A percentile compares a stretch with the other conserved stretches of the same genome.
Conservation (phyloP, 2,888 invertebrate species). For the Nematopogon swammerdamellus region DNA sequence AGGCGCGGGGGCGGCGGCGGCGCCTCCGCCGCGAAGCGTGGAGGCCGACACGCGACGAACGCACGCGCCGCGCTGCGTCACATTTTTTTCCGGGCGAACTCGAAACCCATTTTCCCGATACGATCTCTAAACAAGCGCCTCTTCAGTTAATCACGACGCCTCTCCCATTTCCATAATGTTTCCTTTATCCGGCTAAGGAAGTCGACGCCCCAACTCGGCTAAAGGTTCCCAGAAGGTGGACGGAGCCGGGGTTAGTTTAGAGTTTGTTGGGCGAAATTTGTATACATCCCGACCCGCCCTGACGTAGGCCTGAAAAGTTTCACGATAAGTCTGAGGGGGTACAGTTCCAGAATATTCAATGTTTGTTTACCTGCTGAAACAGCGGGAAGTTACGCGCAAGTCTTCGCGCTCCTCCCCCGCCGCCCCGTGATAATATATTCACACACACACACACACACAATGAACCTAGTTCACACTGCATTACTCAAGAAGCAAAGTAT, state of each 20-base stretch:
- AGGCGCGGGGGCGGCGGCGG: not conserved
- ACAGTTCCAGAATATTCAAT: not conserved
- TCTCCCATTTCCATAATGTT: slow-evolving; percentile 46
- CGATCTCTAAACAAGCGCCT: slow-evolving; percentile 12
- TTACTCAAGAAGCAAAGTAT: too few species aligned
- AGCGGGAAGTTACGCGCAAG: not conserved
- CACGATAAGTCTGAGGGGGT: not conserved
- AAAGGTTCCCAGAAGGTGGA: not conserved
- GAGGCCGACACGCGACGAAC: not conserved
- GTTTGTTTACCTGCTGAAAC: not conserved
- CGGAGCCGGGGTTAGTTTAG: too few species aligned
- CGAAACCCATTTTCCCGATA: slow-evolving; percentile 2
- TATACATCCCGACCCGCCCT: not conserved
- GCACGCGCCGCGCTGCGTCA: not conserved
- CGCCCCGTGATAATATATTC: not conserved
- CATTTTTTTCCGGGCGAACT: not conserved
- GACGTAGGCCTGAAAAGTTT: not conserved
- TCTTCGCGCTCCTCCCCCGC: not conserved
- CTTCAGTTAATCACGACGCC: slow-evolving; percentile 43
- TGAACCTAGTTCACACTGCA: not conserved
- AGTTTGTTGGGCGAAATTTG: not conserved
- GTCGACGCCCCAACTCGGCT: not conserved
- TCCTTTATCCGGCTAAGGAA: slow-evolving; percentile 17
- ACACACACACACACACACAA: not conserved
- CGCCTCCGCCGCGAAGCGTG: not conserved